Conservation (phyloP, 92 coral and sea anemone genomes). For the Palythoa heliodiscus region DNA sequence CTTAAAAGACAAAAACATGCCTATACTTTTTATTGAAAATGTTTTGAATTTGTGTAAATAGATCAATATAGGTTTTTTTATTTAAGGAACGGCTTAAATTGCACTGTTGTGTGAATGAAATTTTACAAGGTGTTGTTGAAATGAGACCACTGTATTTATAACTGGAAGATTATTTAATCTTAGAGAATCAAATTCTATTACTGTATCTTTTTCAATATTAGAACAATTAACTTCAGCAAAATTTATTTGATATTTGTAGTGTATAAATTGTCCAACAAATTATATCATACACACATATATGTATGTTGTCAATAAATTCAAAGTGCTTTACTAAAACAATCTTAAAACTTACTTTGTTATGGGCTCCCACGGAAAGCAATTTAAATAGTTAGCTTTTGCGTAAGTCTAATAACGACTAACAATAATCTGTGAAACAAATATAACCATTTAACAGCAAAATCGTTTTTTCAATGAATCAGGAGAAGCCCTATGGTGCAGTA, state of each 20-base stretch:
- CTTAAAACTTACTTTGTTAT: not conserved
- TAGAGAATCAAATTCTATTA: slow-evolving; percentile 29
- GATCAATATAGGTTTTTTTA: not conserved
- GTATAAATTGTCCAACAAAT: slow-evolving; percentile 23
- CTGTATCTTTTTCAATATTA: slow-evolving; percentile 34
- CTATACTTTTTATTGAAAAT: slow-evolving; percentile 11
- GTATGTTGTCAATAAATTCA: slow-evolving; percentile 30
- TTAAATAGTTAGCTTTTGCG: slow-evolving; percentile 6
- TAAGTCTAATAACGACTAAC: slow-evolving; percentile 13
- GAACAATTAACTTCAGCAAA: slow-evolving; percentile 26
- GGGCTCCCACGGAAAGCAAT: not conserved
- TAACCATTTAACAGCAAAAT: slow-evolving; percentile 43
- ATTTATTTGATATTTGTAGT: not conserved
- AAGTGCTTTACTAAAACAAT: slow-evolving; percentile 4
- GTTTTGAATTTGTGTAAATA: slow-evolving; percentile 22
- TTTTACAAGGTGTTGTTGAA: slow-evolving; percentile 32
- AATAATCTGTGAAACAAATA: slow-evolving; percentile 40
- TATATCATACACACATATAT: slow-evolving; percentile 1
- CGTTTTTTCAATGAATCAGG: slow-evolving; percentile 40
- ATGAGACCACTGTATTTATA: slow-evolving; percentile 53
- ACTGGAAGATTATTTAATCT: slow-evolving; percentile 57
- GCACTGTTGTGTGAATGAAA: slow-evolving; percentile 28
- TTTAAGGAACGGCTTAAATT: slow-evolving; percentile 29
- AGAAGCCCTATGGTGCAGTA: slow-evolving; percentile 47
- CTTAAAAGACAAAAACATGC: slow-evolving; percentile 9